phyloP scores from a whole-genome alignment of 2,113 vertebrate species.

The Daubentonia madagascariensis region DNA sequence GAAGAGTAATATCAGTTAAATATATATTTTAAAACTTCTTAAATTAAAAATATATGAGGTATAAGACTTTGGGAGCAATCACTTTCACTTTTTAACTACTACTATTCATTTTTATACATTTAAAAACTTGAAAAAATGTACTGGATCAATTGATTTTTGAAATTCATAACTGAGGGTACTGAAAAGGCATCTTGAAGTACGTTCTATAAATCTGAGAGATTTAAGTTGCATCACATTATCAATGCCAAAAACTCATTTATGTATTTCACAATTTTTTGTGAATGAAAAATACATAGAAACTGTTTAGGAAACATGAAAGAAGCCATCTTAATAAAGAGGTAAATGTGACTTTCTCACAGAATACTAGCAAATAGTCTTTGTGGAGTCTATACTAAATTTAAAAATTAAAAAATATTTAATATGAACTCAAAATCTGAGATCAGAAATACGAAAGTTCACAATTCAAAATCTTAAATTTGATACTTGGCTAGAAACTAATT shows the following conservation, averaged over 20 bases:
- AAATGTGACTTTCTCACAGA: not conserved
- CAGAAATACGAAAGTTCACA: not conserved
- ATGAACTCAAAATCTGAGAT: conserved; percentile 23
- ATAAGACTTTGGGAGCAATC: no score
- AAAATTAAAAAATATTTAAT: not conserved
- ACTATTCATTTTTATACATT: not conserved
- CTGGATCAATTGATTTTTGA: not conserved
- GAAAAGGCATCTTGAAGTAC: not conserved
- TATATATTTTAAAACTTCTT: not conserved
- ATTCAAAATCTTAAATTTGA: conserved; percentile 2
- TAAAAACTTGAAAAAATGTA: not conserved
- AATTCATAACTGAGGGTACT: not conserved
- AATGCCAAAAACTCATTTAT: not conserved
- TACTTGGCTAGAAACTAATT: not conserved
- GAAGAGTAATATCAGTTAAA: not conserved
- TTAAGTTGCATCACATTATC: not conserved
- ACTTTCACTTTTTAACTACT: conserved; percentile 6
- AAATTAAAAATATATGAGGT: not conserved
- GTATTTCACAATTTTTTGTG: not conserved
- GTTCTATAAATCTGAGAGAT: not conserved
- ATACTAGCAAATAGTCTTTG: not conserved
- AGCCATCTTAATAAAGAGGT: not conserved
- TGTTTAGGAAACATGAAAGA: conserved; percentile 11
- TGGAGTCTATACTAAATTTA: not conserved
- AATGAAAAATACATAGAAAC: not conserved